A percentile compares a stretch with the other conserved stretches of the same genome.
These are phyloP conservation scores for Zapus hudsonius DNA, from an alignment of 2,113 vertebrate genomes.

Conservation along the genomic window DNA sequence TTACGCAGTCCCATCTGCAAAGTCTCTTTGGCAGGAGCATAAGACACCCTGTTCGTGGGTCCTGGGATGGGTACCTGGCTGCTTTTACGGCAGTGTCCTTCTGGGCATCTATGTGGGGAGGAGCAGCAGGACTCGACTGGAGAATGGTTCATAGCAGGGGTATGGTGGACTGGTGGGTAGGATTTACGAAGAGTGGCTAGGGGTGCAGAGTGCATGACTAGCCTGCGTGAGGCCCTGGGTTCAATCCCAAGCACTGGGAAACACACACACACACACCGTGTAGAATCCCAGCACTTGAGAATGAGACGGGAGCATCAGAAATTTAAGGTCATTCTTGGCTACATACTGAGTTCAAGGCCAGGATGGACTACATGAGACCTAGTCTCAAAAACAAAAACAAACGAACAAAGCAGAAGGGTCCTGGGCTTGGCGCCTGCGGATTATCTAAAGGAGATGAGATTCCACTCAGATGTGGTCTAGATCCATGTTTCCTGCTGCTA, in stretches of 20 bases:
- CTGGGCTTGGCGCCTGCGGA: background rate
- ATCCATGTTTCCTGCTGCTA: background rate
- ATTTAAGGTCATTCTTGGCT: too few species aligned
- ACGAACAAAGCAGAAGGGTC: too few species aligned
- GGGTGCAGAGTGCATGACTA: background rate
- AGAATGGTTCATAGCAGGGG: background rate
- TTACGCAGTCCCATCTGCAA: background rate
- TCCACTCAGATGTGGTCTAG: background rate
- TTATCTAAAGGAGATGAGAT: background rate
- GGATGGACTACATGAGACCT: too few species aligned
- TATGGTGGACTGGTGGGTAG: background rate
- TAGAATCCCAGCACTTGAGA: too few species aligned
- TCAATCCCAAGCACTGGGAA: too few species aligned
- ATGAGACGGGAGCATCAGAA: too few species aligned
- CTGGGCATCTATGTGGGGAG: background rate
- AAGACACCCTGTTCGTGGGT: background rate
- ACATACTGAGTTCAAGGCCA: too few species aligned
- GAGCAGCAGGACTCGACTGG: background rate
- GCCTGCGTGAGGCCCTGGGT: too few species aligned
- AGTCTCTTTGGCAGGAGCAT: background rate
- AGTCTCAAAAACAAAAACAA: background rate
- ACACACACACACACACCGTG: too few species aligned
- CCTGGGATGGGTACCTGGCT: too few species aligned
- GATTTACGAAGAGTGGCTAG: background rate
- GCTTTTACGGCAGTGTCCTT: background rate